phyloP scores from a whole-genome alignment of 2,888 invertebrate species.

The Masnerella sp. region DNA sequence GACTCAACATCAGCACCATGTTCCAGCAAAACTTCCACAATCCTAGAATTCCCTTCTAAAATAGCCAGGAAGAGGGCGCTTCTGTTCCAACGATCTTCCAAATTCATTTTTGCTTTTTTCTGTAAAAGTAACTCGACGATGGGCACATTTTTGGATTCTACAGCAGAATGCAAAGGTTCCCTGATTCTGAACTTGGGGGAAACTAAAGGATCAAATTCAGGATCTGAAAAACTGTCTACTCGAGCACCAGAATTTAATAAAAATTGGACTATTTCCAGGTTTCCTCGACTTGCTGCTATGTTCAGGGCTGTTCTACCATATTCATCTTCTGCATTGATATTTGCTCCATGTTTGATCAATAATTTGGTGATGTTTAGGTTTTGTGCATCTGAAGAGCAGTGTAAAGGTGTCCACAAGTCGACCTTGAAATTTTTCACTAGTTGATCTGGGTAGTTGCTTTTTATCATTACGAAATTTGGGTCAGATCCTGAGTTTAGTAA shows the following conservation, averaged over 20 bases:
- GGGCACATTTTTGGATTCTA: constrained; percentile 29
- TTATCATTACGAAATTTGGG: constrained; percentile 23
- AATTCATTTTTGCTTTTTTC: constrained; percentile 24
- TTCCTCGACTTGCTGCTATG: constrained; percentile 47
- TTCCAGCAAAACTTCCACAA: constrained; percentile 35
- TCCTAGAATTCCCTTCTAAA: constrained; percentile 40
- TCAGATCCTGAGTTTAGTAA: constrained; percentile 19
- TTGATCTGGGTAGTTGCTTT: constrained; percentile 16
- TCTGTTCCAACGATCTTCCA: constrained; percentile 40
- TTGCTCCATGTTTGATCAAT: constrained; percentile 28
- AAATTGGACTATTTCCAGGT: constrained; percentile 25
- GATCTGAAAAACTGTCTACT: constrained; percentile 12
- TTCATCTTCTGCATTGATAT: constrained; percentile 49
- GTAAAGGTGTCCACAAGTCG: constrained; percentile 49
- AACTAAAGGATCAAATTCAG: not conserved
- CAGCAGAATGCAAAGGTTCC: constrained; percentile 52
- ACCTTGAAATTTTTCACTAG: constrained; percentile 27
- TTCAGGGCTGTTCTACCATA: constrained; percentile 50
- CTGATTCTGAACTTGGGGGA: constrained; percentile 30
- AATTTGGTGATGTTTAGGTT: constrained; percentile 34
- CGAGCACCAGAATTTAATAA: constrained; percentile 40
- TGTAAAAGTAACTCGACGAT: constrained; percentile 40
- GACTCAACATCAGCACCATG: constrained; percentile 24
- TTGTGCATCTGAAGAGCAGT: constrained; percentile 42
- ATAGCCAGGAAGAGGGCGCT: constrained; percentile 41